Evolutionary conservation across 2,888 invertebrate species (phyloP).

Genomic region (Mellilla xanthometata): DNA sequence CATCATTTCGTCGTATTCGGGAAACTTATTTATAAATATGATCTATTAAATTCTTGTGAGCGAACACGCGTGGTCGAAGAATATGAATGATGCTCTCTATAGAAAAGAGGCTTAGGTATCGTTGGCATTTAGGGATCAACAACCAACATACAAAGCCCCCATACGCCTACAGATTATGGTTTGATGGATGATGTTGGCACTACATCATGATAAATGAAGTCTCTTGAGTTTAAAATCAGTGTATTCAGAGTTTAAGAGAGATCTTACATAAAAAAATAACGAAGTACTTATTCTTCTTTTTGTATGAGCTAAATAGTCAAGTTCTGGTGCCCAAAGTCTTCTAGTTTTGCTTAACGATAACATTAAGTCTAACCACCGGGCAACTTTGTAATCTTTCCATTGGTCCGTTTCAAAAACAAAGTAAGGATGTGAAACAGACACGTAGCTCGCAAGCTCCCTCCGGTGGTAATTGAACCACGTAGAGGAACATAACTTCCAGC

Average conservation of each 20-base stretch:
- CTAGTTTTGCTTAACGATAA: too few relatives aligned
- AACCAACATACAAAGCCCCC: slow-evolving; percentile 12
- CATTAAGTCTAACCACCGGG: too few relatives aligned
- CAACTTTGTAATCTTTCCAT: slow-evolving; percentile 17
- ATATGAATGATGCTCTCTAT: slow-evolving; percentile 27
- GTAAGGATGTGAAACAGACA: slow-evolving; percentile 32
- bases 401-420: slow-evolving; percentile 27
- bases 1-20: slow-evolving; percentile 37
- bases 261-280: too few relatives aligned
- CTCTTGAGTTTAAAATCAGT: neutral
- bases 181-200: slow-evolving; percentile 18
- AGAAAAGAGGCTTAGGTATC: slow-evolving; percentile 26
- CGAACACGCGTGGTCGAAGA: slow-evolving; percentile 31
- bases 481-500: slow-evolving; percentile 56
- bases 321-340: too few relatives aligned
- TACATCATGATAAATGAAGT: neutral
- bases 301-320: too few relatives aligned
- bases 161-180: slow-evolving; percentile 13
- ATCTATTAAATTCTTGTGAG: slow-evolving; percentile 47
- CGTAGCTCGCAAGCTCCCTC: slow-evolving; percentile 38
- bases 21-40: slow-evolving; percentile 49
- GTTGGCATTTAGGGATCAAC: slow-evolving; percentile 23
- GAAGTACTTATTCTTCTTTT: too few relatives aligned
- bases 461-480: slow-evolving; percentile 59
- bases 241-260: neutral